Base-by-base conservation (phyloP, 2,888 invertebrate species). In the Chaetoderma sp. region DNA sequence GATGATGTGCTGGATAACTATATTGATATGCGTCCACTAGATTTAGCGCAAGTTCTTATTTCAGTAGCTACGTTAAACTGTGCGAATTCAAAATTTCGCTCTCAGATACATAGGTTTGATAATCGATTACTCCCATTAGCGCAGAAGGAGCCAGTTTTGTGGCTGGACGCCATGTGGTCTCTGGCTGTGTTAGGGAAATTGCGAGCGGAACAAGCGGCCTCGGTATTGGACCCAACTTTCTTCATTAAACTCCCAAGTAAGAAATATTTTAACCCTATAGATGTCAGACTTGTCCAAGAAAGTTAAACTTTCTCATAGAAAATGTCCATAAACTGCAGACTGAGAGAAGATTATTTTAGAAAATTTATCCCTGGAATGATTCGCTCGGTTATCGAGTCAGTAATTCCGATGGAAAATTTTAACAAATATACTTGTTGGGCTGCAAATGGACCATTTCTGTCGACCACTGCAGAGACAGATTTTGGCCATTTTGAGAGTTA, bases 111-210 rank as follows among this genome's bases (percentile, higher is more conserved):
- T 10, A 27, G 28, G 25, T 44, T 65, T 27, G 27, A 55, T 30
- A 16, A 58, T 4, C 25, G 49, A 36, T 33, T 65, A n/a, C n/a
- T n/a, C 3, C 25, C 49, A 16, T 21, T 67, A 27, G 33, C 30
- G 36, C 28, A 52, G 18, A 47, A 54, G 28, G 55, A 61, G 10
- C 59, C 56, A 13, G 18, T 49, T n/a, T 42, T 52, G 52, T 67
- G 70, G 70, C 25, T 67, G 42, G 67, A 70, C 25, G 60, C 63
- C 3, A 67, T 65, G 28, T 67, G 70, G 70, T 64, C 62, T 23
- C 28, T 65, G 32, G 59, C 65, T 8, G 55, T 61, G 27, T 32
- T 63, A 21, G 62, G 60, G 8, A 49, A 45, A 13, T 36, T 58
- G 18, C 42, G 33, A 28, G 39, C 50, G 10, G 42, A 28, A 2